Base-by-base conservation (phyloP, 2,888 invertebrate species). In the Volucella zonaria region DNA sequence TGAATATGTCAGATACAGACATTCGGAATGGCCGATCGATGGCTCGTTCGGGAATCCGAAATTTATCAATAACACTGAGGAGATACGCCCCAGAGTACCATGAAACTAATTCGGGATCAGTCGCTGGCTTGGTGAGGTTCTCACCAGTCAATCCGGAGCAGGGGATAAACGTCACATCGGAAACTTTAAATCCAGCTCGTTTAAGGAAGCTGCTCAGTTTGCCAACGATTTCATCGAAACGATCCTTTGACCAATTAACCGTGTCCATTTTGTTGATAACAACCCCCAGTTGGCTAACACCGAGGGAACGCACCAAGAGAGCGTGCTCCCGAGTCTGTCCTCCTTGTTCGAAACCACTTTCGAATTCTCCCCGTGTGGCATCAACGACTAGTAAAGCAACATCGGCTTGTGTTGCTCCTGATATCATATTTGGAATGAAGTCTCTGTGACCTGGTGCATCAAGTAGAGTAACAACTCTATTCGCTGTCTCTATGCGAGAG, bases 381-480 rank as follows among this genome's bases (percentile, higher is more conserved):
- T 99, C 99, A 0, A 99, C 97, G 0, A 99, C 99, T 23, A 99
- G 92, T 43, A 99, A 93, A 12, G 98, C 99, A 0, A 98, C 99
- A 93, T 99, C 99, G 2, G 99, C 99, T 92, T 99, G 99, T 0
- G 98, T 97, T 1, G 99, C 98, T 14, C 99, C 99, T 12, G 97
- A 97, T 88, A 99, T 99, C 99, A 99, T 99, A 89, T 99, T 99
- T 1, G 99, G 99, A 90, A 99, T 99, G 90, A 99, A 99, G 91
- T 99, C 99, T 91, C 97, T 98, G 92, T 99, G 99, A 0, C 99
- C 99, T 0, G 99, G 99, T 40, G 99, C 99, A 93, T 99, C 99
- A 76, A 99, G 93, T 58, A 99, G 92, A 0, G 96, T 96, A 0
- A 92, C 91, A 47, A 91, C 93, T 92, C 97, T 97, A 2, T 95